A percentile compares a stretch with the other conserved stretches of the same genome.
These are phyloP conservation scores for Tretioscincus oriximinensis DNA, from an alignment of 2,113 vertebrate species.

Conservation along the genomic window DNA sequence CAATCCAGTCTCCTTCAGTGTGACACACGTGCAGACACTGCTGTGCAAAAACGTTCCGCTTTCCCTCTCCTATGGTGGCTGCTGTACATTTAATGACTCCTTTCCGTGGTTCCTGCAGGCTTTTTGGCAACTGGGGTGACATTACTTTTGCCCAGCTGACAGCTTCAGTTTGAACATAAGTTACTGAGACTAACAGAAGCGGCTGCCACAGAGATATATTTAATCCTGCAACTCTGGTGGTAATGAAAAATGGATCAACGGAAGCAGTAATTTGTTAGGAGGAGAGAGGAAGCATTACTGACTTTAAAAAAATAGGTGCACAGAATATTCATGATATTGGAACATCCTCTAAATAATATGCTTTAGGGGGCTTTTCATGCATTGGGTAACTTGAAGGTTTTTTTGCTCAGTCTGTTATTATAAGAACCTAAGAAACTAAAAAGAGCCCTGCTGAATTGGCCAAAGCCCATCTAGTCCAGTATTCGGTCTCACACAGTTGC, in stretches of 20 bases:
- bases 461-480: too few relatives aligned
- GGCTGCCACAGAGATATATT: slow-evolving; percentile 63
- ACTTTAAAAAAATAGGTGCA: slow-evolving; percentile 37
- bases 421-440: too few relatives aligned
- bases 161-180: slow-evolving; percentile 51
- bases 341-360: background rate
- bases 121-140: slow-evolving; percentile 58
- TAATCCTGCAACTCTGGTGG: slow-evolving; percentile 60
- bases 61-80: slow-evolving; percentile 20
- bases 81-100: slow-evolving; percentile 56
- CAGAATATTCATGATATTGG: slow-evolving; percentile 27
- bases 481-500: too few relatives aligned
- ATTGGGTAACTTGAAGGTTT: fast-evolving
- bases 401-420: background rate
- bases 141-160: slow-evolving; percentile 46
- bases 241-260: slow-evolving; percentile 69
- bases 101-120: slow-evolving; percentile 40
- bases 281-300: slow-evolving; percentile 58
- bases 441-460: too few relatives aligned
- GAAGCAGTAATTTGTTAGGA: slow-evolving; percentile 57
- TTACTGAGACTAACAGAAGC: slow-evolving; percentile 64
- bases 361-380: background rate
- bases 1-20: background rate
- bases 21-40: slow-evolving; percentile 7
- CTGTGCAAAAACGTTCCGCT: fast-evolving